These are phyloP conservation scores for Cebidichthys violaceus DNA, from an alignment of 2,113 vertebrate genomes.

Conservation along the genomic window DNA sequence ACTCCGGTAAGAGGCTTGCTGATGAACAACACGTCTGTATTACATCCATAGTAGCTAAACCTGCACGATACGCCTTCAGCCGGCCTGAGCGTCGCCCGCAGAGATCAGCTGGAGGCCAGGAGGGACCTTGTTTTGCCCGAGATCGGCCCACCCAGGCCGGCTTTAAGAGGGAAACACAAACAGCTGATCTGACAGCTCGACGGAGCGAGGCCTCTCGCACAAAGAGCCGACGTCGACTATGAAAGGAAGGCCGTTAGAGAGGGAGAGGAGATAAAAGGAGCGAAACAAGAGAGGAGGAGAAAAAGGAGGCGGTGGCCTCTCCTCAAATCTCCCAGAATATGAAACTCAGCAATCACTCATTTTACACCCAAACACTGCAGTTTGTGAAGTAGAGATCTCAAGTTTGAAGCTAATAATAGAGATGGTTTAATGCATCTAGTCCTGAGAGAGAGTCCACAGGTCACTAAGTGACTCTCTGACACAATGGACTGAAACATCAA, in stretches of 20 bases:
- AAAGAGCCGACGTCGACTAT: conserved; percentile 44
- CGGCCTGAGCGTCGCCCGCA: background rate
- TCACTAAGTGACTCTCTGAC: no score
- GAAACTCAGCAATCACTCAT: conserved; percentile 15
- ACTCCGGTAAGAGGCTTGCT: background rate
- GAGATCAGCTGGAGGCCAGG: background rate
- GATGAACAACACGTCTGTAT: background rate
- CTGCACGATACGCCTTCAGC: background rate
- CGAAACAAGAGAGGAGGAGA: background rate
- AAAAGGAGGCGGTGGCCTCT: conserved; percentile 7
- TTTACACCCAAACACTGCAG: background rate
- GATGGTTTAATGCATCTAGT: background rate
- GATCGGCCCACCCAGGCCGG: conserved; percentile 1
- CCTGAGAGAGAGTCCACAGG: background rate
- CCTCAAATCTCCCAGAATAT: background rate
- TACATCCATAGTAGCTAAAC: background rate
- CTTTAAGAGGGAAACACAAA: background rate
- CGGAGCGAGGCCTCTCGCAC: conserved; percentile 39
- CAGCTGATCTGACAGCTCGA: conserved; percentile 9
- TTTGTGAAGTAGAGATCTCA: background rate
- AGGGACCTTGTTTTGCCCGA: conserved; percentile 1
- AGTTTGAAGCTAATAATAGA: background rate
- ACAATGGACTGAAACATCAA: background rate
- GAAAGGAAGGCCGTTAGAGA: conserved; percentile 45
- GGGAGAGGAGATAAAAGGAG: conserved; percentile 30